A percentile compares a stretch with the other conserved stretches of the same genome.
These are phyloP conservation scores for Mellilla xanthometata DNA, from an alignment of 2,888 invertebrate species.

Conservation along the genomic window DNA sequence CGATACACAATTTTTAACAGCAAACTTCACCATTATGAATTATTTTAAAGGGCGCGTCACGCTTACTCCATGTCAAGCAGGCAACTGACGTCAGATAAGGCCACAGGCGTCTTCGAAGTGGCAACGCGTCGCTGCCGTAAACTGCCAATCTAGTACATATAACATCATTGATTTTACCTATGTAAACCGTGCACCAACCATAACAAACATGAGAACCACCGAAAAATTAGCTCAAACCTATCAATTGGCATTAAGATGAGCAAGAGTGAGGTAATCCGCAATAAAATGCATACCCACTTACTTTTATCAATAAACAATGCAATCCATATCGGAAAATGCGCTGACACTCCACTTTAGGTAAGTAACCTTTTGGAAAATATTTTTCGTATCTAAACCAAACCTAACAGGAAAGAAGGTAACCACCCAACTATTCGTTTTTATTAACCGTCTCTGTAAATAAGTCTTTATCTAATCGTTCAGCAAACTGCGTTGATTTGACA, in stretches of 20 bases:
- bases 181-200: no score
- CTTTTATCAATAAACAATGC: not conserved
- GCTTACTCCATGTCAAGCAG: no score
- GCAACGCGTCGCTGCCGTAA: no score
- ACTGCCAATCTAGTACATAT: no score
- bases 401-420: constrained; percentile 28
- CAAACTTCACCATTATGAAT: no score
- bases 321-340: constrained; percentile 14
- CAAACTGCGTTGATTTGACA: constrained; percentile 21
- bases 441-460: constrained; percentile 43
- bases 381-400: constrained; percentile 15
- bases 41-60: no score
- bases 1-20: no score
- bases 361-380: no score
- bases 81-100: no score
- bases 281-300: constrained; percentile 10
- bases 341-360: constrained; percentile 2
- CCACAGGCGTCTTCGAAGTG: no score
- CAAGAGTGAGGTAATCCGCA: not conserved
- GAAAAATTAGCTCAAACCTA: not conserved
- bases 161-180: no score
- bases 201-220: no score
- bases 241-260: constrained; percentile 7
- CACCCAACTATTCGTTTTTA: constrained; percentile 41
- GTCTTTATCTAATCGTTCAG: constrained; percentile 44